phyloP scores from a whole-genome alignment of 2,113 vertebrate species.

The Perca flavescens region DNA sequence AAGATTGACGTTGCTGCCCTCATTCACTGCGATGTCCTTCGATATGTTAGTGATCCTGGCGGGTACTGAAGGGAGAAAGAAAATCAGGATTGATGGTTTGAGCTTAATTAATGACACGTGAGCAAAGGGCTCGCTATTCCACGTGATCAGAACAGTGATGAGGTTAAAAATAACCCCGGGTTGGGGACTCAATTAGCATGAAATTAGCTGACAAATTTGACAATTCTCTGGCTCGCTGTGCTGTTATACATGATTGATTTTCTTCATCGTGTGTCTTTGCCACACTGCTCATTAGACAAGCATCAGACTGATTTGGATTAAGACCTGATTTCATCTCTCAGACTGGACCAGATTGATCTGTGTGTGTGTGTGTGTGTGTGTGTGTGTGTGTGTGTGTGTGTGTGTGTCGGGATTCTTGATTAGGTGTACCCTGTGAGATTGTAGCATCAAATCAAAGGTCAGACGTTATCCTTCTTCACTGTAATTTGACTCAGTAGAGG shows the following conservation, averaged over 20 bases:
- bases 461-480: slow-evolving; percentile 12
- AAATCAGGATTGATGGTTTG: slow-evolving; percentile 58
- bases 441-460: slow-evolving; percentile 17
- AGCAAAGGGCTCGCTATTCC: slow-evolving; percentile 27
- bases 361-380: slow-evolving; percentile 10
- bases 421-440: slow-evolving; percentile 5
- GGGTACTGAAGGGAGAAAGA: slow-evolving; percentile 87
- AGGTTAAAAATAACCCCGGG: slow-evolving; percentile 69
- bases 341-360: slow-evolving; percentile 13
- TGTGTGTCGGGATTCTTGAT: slow-evolving; percentile 21
- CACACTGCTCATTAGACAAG: slow-evolving; percentile 66
- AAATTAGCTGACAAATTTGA: slow-evolving; percentile 75
- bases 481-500: slow-evolving; percentile 9
- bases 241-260: slow-evolving; percentile 68
- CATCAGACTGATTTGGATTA: slow-evolving; percentile 50
- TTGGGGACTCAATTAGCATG: slow-evolving; percentile 68
- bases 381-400: not conserved
- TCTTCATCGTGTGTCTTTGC: slow-evolving; percentile 56
- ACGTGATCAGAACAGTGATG: slow-evolving; percentile 41
- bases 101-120: slow-evolving; percentile 55
- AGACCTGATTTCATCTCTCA: slow-evolving; percentile 44
- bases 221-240: slow-evolving; percentile 53
- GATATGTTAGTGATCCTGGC: slow-evolving; percentile 96
- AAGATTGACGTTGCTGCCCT: slow-evolving; percentile 94
- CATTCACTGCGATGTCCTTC: slow-evolving; percentile 93